Conservation (phyloP, 2,113 vertebrate genomes). For the Muscicapa adusta region DNA sequence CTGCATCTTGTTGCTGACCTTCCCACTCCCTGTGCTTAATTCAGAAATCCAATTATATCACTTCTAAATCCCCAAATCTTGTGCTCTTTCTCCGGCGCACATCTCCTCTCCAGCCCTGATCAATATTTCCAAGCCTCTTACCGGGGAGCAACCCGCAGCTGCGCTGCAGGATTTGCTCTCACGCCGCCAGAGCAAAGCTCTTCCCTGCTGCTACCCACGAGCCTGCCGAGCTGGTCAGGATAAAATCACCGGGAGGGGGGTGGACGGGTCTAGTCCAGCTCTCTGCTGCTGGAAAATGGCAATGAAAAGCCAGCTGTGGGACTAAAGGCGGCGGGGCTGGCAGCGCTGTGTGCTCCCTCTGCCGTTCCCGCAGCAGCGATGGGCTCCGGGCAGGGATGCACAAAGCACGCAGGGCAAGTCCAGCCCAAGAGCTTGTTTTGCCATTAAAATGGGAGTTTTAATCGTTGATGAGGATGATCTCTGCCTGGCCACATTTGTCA, state of each 20-base stretch:
- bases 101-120: not conserved
- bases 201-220: not conserved
- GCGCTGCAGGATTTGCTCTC: conserved; percentile 23
- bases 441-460: not conserved
- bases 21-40: not conserved
- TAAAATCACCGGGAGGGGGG: not conserved
- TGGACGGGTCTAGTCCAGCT: not conserved
- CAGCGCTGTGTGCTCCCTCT: conserved; percentile 40
- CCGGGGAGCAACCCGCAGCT: not conserved
- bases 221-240: not conserved
- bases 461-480: not conserved
- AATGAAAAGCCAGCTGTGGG: not conserved
- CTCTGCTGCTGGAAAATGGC: not conserved
- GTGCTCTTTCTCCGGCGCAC: conserved; percentile 38
- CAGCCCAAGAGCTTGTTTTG: not conserved
- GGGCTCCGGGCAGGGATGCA: not conserved
- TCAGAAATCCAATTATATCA: conserved; percentile 52
- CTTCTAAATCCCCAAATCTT: conserved; percentile 51
- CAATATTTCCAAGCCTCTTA: conserved; percentile 40
- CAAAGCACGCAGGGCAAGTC: not conserved
- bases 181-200: not conserved
- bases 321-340: not conserved
- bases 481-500: not conserved
- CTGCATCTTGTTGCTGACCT: not conserved
- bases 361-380: not conserved